These are phyloP conservation scores for Tiaroga cobitis DNA, from an alignment of 2,797 vertebrate species.

Conservation along the genomic window DNA sequence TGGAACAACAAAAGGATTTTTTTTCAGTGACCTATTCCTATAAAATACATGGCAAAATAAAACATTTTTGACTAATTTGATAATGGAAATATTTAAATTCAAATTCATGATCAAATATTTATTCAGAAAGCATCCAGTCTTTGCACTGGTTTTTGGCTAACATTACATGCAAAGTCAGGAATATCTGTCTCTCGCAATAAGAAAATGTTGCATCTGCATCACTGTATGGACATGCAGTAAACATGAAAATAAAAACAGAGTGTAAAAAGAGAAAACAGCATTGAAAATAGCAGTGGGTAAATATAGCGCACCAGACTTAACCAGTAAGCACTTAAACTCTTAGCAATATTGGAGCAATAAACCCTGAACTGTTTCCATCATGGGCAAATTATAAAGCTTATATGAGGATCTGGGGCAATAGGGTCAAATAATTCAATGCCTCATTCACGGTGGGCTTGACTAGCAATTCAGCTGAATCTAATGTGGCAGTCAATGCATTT, in stretches of 20 bases:
- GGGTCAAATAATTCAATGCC: constrained; percentile 61
- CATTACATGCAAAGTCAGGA: not conserved
- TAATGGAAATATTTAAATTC: not conserved
- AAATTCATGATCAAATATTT: not conserved
- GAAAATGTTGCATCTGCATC: not conserved
- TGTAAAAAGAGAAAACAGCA: not conserved
- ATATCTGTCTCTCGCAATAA: not conserved
- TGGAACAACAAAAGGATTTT: no score
- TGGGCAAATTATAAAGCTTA: constrained; percentile 35
- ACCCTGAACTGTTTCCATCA: constrained; percentile 50
- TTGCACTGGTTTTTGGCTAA: not conserved
- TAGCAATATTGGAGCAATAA: constrained; percentile 37
- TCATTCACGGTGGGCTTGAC: constrained; percentile 63
- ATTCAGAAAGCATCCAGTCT: not conserved
- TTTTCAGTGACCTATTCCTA: not conserved
- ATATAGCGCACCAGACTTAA: constrained; percentile 35
- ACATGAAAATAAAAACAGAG: not conserved
- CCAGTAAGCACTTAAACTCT: constrained; percentile 55
- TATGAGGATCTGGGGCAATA: constrained; percentile 49
- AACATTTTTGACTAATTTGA: not conserved
- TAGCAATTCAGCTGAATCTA: constrained; percentile 71
- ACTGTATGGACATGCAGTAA: no score
- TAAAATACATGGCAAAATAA: not conserved
- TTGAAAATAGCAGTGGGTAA: not conserved
- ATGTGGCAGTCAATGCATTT: constrained; percentile 69